Evolutionary conservation across 2,113 vertebrate species (phyloP).

Genomic region (Dicerorhinus sumatrensis): DNA sequence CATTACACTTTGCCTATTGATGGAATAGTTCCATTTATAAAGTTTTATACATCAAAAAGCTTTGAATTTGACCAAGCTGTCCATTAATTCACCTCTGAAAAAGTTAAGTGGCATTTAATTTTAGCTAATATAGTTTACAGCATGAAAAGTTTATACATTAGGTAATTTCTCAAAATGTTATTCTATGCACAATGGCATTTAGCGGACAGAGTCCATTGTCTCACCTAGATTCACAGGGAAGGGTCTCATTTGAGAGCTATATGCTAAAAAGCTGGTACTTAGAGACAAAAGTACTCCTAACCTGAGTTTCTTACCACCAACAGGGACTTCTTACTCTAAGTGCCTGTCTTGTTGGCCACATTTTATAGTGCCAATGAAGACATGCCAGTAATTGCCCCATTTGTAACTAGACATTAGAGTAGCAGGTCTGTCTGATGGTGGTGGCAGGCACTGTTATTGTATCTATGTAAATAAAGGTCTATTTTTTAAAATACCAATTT

Average conservation of each 20-base stretch:
- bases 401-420: not conserved
- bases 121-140: not conserved
- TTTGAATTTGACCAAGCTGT: constrained; percentile 68
- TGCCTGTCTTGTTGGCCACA: not conserved
- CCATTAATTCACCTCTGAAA: constrained; percentile 70
- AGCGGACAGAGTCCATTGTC: not conserved
- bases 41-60: constrained; percentile 76
- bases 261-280: not conserved
- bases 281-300: not conserved
- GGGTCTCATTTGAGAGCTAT: not conserved
- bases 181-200: not conserved
- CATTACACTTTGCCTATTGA: constrained; percentile 77
- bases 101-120: constrained; percentile 22
- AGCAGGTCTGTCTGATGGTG: not conserved
- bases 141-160: not conserved
- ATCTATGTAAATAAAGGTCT: not conserved
- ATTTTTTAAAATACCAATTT: not conserved
- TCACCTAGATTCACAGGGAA: not conserved
- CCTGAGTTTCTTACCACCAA: not conserved
- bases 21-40: constrained; percentile 76
- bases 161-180: not conserved
- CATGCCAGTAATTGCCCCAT: no score
- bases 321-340: not conserved
- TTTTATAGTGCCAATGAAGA: not conserved
- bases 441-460: not conserved